Percentiles rank a stretch among this genome's conserved stretches.
Conservation (phyloP, 2,888 invertebrate species). For the Nycteola revayana region DNA sequence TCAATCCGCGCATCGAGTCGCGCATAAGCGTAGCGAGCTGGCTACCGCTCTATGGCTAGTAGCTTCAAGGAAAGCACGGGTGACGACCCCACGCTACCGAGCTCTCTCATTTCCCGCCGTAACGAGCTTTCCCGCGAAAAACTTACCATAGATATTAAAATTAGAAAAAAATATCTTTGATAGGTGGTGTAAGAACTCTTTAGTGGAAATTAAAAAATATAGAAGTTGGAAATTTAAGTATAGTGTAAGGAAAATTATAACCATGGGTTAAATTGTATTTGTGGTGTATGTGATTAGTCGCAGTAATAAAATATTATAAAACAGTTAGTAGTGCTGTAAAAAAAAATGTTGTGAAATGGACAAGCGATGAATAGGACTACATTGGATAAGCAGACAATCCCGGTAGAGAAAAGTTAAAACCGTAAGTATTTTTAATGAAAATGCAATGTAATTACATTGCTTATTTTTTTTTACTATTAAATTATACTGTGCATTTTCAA, state of each 20-base stretch:
- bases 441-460: no score
- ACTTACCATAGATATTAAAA: slow-evolving; percentile 38
- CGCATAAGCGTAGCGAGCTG: slow-evolving; percentile 57
- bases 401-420: no score
- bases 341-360: slow-evolving; percentile 28
- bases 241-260: not conserved
- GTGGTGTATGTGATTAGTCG: slow-evolving; percentile 4
- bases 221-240: not conserved
- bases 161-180: not conserved
- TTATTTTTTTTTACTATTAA: no score
- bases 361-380: no score
- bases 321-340: slow-evolving; percentile 11
- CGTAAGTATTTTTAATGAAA: no score
- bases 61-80: slow-evolving; percentile 54
- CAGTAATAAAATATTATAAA: slow-evolving; percentile 1
- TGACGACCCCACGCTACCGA: slow-evolving; percentile 41
- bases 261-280: slow-evolving; percentile 10
- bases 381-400: no score
- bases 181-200: not conserved
- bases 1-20: slow-evolving; percentile 57
- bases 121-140: slow-evolving; percentile 67
- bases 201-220: not conserved
- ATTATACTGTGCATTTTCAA: no score
- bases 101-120: slow-evolving; percentile 29
- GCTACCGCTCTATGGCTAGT: slow-evolving; percentile 51